Evolutionary conservation across 2,888 invertebrate genomes (phyloP).

Genomic region (Melipona bicolor): DNA sequence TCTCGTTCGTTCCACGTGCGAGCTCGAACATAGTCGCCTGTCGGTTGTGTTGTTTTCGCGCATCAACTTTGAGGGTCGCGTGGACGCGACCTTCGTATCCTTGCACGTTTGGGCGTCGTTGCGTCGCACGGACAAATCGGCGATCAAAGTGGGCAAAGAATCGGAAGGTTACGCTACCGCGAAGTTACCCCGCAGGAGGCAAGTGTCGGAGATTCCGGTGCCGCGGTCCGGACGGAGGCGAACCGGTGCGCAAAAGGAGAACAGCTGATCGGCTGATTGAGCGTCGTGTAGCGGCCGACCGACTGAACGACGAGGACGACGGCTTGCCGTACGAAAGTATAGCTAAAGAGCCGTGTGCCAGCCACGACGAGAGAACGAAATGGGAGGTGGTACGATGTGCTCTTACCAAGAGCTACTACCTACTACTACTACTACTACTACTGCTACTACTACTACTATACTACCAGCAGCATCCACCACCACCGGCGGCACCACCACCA

Average conservation of each 20-base stretch:
- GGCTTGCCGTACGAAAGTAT: slow-evolving; percentile 64
- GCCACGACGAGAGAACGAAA: slow-evolving; percentile 61
- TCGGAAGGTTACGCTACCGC: not conserved
- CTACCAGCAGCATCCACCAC: slow-evolving; percentile 37
- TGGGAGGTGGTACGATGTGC: slow-evolving; percentile 75
- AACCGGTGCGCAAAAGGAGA: slow-evolving; percentile 37
- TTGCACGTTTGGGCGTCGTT: not conserved
- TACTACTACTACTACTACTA: slow-evolving; percentile 62
- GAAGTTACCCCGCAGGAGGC: not conserved
- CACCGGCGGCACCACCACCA: slow-evolving; percentile 49
- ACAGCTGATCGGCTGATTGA: slow-evolving; percentile 67
- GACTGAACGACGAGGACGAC: slow-evolving; percentile 68
- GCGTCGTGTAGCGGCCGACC: slow-evolving; percentile 66
- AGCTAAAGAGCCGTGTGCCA: slow-evolving; percentile 58
- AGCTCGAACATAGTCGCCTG: slow-evolving; percentile 25
- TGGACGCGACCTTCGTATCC: not conserved
- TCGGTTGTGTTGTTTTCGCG: not conserved
- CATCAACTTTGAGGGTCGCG: slow-evolving; percentile 5
- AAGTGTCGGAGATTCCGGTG: not conserved
- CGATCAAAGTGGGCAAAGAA: not conserved
- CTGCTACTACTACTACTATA: slow-evolving; percentile 31
- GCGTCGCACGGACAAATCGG: not conserved
- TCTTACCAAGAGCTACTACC: slow-evolving; percentile 71
- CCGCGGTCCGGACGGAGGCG: not conserved
- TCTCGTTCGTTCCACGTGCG: slow-evolving; percentile 7